Evolutionary conservation across 2,888 invertebrate species (phyloP), one percentile per base, ranked within the genome.

Genomic region (Chaetoderma sp.): DNA sequence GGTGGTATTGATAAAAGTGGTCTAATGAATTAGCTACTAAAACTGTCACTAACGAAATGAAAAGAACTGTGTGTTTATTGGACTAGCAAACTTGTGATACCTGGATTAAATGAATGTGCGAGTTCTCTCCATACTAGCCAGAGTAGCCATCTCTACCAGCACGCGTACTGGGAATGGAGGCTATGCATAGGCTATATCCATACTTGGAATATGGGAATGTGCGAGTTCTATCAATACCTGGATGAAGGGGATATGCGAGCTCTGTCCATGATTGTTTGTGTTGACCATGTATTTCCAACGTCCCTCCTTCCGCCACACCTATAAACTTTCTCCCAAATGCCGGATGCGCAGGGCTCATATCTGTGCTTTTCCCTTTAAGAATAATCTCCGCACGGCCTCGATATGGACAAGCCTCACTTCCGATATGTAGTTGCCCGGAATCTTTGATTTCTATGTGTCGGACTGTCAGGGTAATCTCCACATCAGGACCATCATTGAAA

Each of bases 291-390:
- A 80, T 70, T 45, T 77, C 76, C 32, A 81, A 57, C 1, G 63
- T 69, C 1, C 78, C 81, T 6, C 73, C 74, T 2, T 65, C 56
- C 0, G 63, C 65, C 5, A 79, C 78, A 3, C 75, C 78, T 36
- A 81, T 77, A 58, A 73, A 78, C 66, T 80, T 80, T 56, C 75
- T 64, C 0, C 77, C 80, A 44, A 75, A 71, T 4, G 32, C 47
- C 13, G 68, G 63, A 13, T 57, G 59, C 8, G 52, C 42, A 10
- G 50, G 33, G 25, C 59, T 57, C 27, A 44, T 52, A 8, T 49
- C 49, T 23, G 27, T 25, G 23, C 42, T 47, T 27, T 47, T 58
- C 68, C 75, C 75, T 59, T 39, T 65, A 10, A 76, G 65, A 6
- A 58, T 64, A 36, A 77, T 76, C 13, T 60, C 33, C 2, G 75